Base-by-base conservation (phyloP, 2,797 vertebrate species). In the Anableps anableps region DNA sequence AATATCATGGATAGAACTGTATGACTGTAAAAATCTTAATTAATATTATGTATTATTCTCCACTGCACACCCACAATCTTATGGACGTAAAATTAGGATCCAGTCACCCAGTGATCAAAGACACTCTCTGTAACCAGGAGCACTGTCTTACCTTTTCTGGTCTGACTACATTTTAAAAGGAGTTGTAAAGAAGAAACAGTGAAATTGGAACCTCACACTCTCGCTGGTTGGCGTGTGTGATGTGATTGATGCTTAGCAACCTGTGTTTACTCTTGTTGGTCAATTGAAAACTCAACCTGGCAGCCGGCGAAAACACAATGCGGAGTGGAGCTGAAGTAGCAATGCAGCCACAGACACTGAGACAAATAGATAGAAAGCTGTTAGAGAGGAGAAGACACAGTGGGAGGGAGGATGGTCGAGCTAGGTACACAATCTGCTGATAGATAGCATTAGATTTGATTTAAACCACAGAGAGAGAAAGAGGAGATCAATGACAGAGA, bases 301-400 rank as follows among this genome's bases (percentile, higher is more conserved):
- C 91, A 81, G 91, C 87, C 87, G 74, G 88, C 79, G 85, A 88
- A 86, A 90, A 90, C 91, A 92, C 91, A 91, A 93, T 89, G 80
- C 89, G 79, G 86, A 93, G 91, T 92, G 92, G 83, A 86, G 88
- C 89, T 91, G 93, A 94, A 93, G 94, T 93, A 92, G 89, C 81
- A 51, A 85, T 89, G 89, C 88, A 90, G 91, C 86, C 92, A 80
- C 88, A 92, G 93, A 95, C 94, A 94, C 90, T 21, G 93, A 95
- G 92, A 94, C 93, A 93, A 94, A 95, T 92, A 93, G 94, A 94
- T 92, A 91, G 93, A 93, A 93, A 92, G 90, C 91, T 93, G 94
- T 93, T 93, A 93, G 90, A 85, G 90, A 89, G 82, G 86, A 88
- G 82, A 87, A 80, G 88, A 91, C 90, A 82, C 75, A 31, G 88